Evolutionary conservation across 35 echinoderm and acorn worm species (phyloP).

Genomic region (Lytechinus pictus): DNA sequence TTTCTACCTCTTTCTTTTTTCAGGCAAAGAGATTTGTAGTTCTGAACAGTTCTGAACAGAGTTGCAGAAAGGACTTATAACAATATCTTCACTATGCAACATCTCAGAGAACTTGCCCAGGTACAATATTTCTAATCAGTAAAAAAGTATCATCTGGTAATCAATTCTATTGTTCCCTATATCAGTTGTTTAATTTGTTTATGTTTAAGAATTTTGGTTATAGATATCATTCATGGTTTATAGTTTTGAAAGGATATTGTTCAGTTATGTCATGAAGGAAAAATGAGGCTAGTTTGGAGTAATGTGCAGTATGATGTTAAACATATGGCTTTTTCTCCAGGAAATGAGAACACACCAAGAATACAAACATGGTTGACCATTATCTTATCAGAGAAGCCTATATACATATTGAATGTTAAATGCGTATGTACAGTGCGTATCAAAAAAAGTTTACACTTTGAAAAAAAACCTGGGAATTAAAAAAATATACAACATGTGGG

Average conservation of each 20-base stretch:
- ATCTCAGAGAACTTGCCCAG: constrained; percentile 94
- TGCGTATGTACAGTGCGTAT: no score
- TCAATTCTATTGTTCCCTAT: neutral
- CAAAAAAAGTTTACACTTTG: no score
- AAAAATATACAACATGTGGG: no score
- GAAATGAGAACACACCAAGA: no score
- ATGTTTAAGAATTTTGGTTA: neutral
- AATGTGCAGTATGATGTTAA: no score
- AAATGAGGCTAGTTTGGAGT: neutral
- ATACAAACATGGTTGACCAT: no score
- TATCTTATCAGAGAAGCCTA: no score
- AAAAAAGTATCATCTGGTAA: no score
- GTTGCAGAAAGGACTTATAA: constrained; percentile 94
- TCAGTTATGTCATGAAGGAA: neutral
- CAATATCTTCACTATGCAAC: constrained; percentile 88
- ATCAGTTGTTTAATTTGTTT: neutral
- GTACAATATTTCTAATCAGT: constrained; percentile 41
- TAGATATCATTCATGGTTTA: neutral
- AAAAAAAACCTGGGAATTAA: no score
- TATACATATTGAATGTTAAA: no score
- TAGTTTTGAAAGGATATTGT: neutral
- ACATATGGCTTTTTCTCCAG: no score
- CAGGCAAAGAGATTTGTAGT: constrained; percentile 94
- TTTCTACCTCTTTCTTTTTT: neutral
- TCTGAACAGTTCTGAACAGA: constrained; percentile 80